Evolutionary conservation across 2,797 vertebrate genomes (phyloP).

Genomic region (Sorex maritimensis): DNA sequence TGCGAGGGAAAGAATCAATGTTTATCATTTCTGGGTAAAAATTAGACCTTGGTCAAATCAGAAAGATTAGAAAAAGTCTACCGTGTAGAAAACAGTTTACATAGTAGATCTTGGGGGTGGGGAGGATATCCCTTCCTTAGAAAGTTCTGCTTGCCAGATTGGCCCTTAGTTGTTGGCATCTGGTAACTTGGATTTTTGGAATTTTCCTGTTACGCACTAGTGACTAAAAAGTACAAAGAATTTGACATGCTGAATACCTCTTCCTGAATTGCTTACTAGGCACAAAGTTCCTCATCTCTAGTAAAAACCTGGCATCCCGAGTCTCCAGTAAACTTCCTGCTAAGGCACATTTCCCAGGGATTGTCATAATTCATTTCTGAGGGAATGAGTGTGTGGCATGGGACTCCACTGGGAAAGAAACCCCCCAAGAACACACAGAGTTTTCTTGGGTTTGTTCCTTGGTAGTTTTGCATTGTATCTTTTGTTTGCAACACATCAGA

Average conservation of each 20-base stretch:
- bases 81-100: slow-evolving; percentile 19
- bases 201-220: no score
- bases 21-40: not conserved
- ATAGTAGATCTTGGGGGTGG: not conserved
- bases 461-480: slow-evolving; percentile 7
- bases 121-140: not conserved
- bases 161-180: not conserved
- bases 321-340: not conserved
- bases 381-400: not conserved
- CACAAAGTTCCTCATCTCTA: not conserved
- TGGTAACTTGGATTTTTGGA: not conserved
- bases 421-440: not conserved
- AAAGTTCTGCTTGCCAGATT: slow-evolving; percentile 5
- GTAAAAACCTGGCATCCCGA: not conserved
- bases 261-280: not conserved
- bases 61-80: not conserved
- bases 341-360: not conserved
- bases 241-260: not conserved
- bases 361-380: not conserved
- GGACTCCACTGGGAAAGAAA: not conserved
- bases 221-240: no score
- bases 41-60: not conserved
- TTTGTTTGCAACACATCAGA: slow-evolving; percentile 16
- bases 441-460: not conserved
- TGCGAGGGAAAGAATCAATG: not conserved